Evolutionary conservation across 2,888 invertebrate species (phyloP), one percentile per base, ranked within the genome.

Genomic region (Charanyca ferruginea): DNA sequence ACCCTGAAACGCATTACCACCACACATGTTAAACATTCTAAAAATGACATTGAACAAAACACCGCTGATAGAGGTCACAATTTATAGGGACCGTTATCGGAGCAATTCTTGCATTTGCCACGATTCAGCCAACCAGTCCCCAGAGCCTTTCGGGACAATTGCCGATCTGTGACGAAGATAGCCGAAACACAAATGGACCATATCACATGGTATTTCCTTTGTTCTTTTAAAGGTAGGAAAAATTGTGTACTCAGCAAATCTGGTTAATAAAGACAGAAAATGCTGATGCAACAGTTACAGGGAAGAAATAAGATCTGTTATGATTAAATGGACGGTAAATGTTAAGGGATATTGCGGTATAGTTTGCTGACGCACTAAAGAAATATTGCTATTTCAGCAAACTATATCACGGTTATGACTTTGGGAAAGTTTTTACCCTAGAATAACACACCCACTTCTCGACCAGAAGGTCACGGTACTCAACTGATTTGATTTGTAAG

Each of bases 81-180:
- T 91, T 89, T 90, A 91, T 91, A 80, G 83, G 84, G 44, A 63
- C 83, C 89, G 89, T 90, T 90, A 90, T 89, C 90, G 83, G 77
- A 69, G 61, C 81, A 84, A 88, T 91, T 88, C 87, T 85, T 90
- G 87, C 89, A 90, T 89, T 89, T 87, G 83, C 84, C 83, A 83
- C 88, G 86, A 81, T 87, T 81, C 85, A 76, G 82, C 83, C 79
- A 82, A 85, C 76, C 75, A 67, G 76, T 79, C 84, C 83, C 83
- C 60, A 57, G 81, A 75, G 83, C 69, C 78, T 79, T 83, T 83
- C 73, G 80, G 83, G 85, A 86, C 83, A 87, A 86, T 87, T 84
- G 84, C 85, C 88, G 87, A 90, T 89, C 82, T 85, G 85, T 85
- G 78, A 82, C 83, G 80, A 71, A 87, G 89, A 90, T 89, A 87